These are phyloP conservation scores for Cheilinus undulatus DNA, from an alignment of 2,113 vertebrate genomes.

Conservation along the genomic window DNA sequence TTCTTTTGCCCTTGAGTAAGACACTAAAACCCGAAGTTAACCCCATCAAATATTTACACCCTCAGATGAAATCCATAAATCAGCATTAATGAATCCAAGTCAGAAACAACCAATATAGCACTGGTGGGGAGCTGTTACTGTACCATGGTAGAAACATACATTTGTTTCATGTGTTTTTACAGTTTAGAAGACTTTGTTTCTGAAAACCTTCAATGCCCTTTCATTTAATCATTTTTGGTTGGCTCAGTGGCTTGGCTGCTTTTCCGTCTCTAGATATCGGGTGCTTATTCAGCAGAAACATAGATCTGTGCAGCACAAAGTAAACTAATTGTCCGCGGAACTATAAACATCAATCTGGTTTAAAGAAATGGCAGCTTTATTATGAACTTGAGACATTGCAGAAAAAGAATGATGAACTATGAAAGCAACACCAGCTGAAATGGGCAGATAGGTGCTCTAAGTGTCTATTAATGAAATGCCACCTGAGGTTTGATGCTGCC, in stretches of 20 bases:
- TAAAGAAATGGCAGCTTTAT: conserved; percentile 34
- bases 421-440: not conserved
- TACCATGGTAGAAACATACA: conserved; percentile 7
- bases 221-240: conserved; percentile 32
- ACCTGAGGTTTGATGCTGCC: not conserved
- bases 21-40: conserved; percentile 41
- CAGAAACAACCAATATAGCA: conserved; percentile 16
- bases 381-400: conserved; percentile 39
- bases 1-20: conserved; percentile 55
- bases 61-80: conserved; percentile 55
- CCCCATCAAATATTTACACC: conserved; percentile 59
- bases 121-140: not conserved
- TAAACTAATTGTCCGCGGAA: conserved; percentile 54
- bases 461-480: not conserved
- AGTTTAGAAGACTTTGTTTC: conserved; percentile 6
- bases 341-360: conserved; percentile 71
- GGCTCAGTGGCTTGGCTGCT: conserved; percentile 19
- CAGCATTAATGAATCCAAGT: conserved; percentile 36
- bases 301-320: conserved; percentile 38
- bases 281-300: conserved; percentile 45
- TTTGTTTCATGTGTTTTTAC: conserved; percentile 11
- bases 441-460: not conserved
- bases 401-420: conserved; percentile 37
- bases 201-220: not conserved
- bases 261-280: conserved; percentile 2